phyloP scores from a whole-genome alignment of 1,140 invertebrate species.

The Drosophila bocqueti region DNA sequence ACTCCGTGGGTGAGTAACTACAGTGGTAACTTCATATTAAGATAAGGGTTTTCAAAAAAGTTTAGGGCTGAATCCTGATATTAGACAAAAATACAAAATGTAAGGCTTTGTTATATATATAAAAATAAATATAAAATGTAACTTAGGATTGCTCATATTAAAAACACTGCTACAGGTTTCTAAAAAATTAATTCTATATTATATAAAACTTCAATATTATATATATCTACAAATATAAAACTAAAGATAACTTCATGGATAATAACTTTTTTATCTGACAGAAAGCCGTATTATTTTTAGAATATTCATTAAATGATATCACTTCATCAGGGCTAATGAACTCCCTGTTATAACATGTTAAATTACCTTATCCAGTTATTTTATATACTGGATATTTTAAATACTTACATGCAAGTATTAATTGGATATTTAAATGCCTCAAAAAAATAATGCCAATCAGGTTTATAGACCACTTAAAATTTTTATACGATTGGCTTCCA shows the following conservation, averaged over 20 bases:
- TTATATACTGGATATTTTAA: not conserved
- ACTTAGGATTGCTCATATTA: not conserved
- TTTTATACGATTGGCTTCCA: no score
- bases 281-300: no score
- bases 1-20: slow-evolving; percentile 73
- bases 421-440: not conserved
- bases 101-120: no score
- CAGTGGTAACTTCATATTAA: slow-evolving; percentile 1
- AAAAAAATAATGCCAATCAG: slow-evolving; percentile 4
- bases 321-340: not conserved
- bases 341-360: not conserved
- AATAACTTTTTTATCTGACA: no score
- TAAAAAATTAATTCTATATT: no score
- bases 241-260: no score
- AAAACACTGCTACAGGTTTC: no score
- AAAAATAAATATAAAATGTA: not conserved
- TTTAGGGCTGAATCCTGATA: not conserved
- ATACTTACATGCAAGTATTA: not conserved
- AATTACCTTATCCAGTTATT: not conserved
- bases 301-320: not conserved
- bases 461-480: not conserved
- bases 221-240: no score
- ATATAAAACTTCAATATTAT: no score
- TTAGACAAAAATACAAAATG: not conserved
- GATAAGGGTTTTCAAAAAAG: slow-evolving; percentile 8